Conservation (phyloP, 1,140 invertebrate species). For the Parasteatoda tepidariorum region DNA sequence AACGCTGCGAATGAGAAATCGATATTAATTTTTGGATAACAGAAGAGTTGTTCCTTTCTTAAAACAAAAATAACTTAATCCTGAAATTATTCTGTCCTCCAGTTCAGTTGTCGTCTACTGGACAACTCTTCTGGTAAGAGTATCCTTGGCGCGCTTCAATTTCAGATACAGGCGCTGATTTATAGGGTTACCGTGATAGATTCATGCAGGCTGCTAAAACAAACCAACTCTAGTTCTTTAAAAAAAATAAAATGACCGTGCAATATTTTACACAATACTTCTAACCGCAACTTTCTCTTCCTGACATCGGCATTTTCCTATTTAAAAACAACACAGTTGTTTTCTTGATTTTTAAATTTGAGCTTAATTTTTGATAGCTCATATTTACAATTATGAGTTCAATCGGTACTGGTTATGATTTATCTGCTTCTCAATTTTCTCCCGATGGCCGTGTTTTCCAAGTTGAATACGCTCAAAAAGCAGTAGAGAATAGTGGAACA, state of each 20-base stretch:
- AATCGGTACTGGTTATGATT: constrained; percentile 78
- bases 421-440: constrained; percentile 99
- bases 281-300: background rate
- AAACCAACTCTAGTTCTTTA: too few species aligned
- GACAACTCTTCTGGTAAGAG: too few species aligned
- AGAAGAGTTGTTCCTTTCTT: too few species aligned
- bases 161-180: too few species aligned
- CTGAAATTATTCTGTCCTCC: too few species aligned
- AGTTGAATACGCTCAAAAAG: constrained; percentile 99
- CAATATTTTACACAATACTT: background rate
- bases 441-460: constrained; percentile 99
- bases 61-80: too few species aligned
- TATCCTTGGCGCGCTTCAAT: too few species aligned
- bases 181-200: too few species aligned
- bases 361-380: background rate
- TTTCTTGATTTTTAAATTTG: background rate
- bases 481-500: constrained; percentile 98
- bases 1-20: too few species aligned
- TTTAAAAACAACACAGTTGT: constrained; percentile 1
- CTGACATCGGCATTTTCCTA: constrained; percentile 56
- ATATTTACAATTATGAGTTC: constrained; percentile 28
- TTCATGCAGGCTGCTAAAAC: too few species aligned
- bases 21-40: too few species aligned
- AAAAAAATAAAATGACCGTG: background rate
- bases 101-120: too few species aligned